Evolutionary conservation across 2,113 vertebrate genomes (phyloP).

Genomic region (Propithecus coquereli): DNA sequence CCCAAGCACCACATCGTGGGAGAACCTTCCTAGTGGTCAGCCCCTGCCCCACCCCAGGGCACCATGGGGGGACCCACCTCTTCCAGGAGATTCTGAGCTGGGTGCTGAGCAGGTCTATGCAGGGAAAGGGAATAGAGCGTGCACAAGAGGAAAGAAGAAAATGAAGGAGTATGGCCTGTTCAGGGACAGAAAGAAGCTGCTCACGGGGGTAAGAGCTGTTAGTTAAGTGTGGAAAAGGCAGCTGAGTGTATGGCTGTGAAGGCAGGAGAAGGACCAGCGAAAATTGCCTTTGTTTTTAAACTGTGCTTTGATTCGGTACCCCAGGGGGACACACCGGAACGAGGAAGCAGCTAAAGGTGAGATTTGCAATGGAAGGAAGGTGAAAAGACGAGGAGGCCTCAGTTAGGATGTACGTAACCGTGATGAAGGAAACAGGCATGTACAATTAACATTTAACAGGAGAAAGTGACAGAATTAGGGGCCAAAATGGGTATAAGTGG

Average conservation of each 20-base stretch:
- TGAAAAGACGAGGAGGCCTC: neutral
- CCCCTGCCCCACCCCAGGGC: neutral
- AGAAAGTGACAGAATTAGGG: neutral
- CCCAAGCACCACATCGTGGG: neutral
- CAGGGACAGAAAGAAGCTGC: neutral
- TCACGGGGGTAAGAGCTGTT: too few species aligned
- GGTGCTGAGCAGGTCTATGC: neutral
- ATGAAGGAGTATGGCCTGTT: neutral
- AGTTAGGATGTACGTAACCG: fast-evolving
- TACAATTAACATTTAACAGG: neutral
- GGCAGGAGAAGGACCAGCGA: neutral
- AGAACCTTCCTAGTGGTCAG: neutral
- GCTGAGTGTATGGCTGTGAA: neutral
- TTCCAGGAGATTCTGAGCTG: neutral
- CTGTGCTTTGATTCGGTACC: neutral
- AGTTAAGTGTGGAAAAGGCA: neutral
- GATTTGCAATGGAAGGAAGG: neutral
- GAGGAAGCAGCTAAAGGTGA: neutral
- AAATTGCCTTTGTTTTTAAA: neutral
- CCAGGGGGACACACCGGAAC: too few species aligned
- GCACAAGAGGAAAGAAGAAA: neutral
- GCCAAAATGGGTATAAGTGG: neutral
- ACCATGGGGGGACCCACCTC: too few species aligned
- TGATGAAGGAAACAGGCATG: neutral
- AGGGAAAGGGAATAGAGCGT: neutral